phyloP scores from a whole-genome alignment of 1,140 invertebrate species.

The Caenorhabditis tropicalis region DNA sequence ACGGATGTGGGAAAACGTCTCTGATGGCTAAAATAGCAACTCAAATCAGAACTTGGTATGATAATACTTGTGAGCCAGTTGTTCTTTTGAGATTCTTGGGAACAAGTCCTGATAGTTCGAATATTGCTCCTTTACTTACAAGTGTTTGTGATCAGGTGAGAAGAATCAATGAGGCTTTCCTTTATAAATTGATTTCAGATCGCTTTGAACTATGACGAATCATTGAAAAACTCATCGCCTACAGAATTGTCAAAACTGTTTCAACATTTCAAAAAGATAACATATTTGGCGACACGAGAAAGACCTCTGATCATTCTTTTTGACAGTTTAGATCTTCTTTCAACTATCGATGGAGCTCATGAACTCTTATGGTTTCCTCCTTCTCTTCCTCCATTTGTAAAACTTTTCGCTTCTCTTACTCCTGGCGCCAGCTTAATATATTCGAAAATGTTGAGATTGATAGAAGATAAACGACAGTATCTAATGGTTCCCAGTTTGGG shows the following conservation, averaged over 20 bases:
- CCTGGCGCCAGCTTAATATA: conserved; percentile 58
- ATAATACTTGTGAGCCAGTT: conserved; percentile 78
- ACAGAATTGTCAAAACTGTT: conserved; percentile 93
- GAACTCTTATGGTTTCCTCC: conserved; percentile 95
- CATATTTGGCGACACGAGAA: conserved; percentile 82
- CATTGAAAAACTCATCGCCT: conserved; percentile 87
- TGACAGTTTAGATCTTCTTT: conserved; percentile 92
- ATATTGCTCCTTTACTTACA: conserved; percentile 88
- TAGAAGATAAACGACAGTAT: conserved; percentile 81
- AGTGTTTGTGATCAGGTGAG: conserved; percentile 90
- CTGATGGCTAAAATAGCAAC: conserved; percentile 89
- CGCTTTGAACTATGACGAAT: conserved; percentile 88
- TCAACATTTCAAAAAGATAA: conserved; percentile 90
- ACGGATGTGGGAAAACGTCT: conserved; percentile 96
- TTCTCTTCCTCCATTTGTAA: conserved; percentile 85
- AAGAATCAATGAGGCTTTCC: not conserved
- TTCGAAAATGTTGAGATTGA: conserved; percentile 59
- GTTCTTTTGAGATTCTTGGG: conserved; percentile 91
- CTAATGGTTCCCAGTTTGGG: conserved; percentile 84
- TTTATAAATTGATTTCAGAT: conserved; percentile 78
- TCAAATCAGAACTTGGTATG: conserved; percentile 73
- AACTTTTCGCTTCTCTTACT: conserved; percentile 73
- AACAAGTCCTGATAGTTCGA: conserved; percentile 93
- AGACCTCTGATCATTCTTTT: conserved; percentile 86
- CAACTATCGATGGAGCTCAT: conserved; percentile 90